phyloP scores from a whole-genome alignment of 2,797 vertebrate genomes.

The Chiloscyllium punctatum region DNA sequence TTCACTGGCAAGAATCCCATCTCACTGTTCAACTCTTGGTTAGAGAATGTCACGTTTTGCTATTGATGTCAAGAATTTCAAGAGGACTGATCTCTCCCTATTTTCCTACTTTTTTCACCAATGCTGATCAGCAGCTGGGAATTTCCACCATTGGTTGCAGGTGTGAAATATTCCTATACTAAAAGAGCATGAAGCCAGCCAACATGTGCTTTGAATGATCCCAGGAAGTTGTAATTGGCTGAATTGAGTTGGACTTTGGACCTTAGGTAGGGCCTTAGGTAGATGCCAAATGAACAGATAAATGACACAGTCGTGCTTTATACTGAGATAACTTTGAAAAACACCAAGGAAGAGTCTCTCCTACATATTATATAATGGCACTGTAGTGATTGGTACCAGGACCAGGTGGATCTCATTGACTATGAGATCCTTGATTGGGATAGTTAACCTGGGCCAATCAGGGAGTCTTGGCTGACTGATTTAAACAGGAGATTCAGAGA shows the following conservation, averaged over 20 bases:
- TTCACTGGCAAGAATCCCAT: too few species aligned
- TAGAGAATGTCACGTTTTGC: too few species aligned
- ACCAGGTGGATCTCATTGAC: too few species aligned
- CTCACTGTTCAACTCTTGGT: too few species aligned
- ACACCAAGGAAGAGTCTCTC: background rate
- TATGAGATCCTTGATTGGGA: too few species aligned
- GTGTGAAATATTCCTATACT: background rate
- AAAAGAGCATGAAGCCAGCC: background rate
- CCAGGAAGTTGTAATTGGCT: background rate
- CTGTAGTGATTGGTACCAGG: background rate
- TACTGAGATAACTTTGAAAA: background rate
- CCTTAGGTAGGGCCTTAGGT: background rate
- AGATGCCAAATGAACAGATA: background rate
- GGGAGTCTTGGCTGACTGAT: too few species aligned
- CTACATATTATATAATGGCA: background rate
- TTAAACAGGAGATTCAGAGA: too few species aligned
- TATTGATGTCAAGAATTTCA: too few species aligned
- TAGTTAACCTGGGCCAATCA: too few species aligned
- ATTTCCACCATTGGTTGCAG: background rate
- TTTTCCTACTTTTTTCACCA: too few species aligned
- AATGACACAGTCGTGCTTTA: background rate
- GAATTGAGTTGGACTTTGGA: background rate
- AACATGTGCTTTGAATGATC: background rate
- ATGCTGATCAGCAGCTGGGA: too few species aligned
- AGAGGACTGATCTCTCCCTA: too few species aligned